Evolutionary conservation across 1,140 invertebrate species (phyloP).

Genomic region (Nephila pilipes): DNA sequence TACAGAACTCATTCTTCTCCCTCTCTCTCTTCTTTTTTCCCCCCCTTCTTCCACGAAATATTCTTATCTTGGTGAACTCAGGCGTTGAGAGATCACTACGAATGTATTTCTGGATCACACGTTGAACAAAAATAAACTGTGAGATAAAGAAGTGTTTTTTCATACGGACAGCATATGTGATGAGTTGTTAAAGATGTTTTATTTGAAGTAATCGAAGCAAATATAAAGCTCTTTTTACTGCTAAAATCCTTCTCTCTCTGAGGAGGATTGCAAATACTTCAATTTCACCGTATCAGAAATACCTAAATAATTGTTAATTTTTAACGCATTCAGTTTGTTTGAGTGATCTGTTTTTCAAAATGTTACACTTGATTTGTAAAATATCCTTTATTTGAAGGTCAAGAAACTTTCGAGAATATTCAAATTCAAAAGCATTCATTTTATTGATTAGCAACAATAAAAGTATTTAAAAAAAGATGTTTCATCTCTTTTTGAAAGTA

Average conservation of each 20-base stretch:
- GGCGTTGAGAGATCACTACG: background rate
- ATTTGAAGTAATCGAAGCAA: background rate
- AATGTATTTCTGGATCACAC: constrained; percentile 24
- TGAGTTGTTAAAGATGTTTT: background rate
- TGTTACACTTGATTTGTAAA: too few species aligned
- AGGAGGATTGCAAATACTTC: too few species aligned
- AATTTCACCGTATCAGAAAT: too few species aligned
- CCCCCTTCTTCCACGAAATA: background rate
- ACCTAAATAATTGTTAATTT: too few species aligned
- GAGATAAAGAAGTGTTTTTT: background rate
- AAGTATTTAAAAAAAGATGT: too few species aligned
- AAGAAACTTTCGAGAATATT: too few species aligned
- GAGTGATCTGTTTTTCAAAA: too few species aligned
- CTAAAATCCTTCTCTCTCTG: background rate
- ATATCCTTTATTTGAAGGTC: too few species aligned
- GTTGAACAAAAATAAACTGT: background rate
- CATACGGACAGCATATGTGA: background rate
- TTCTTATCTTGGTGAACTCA: background rate
- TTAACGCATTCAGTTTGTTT: too few species aligned
- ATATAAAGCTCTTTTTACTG: background rate
- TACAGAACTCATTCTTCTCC: background rate
- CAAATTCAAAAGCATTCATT: too few species aligned
- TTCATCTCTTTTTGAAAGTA: too few species aligned
- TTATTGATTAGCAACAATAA: too few species aligned
- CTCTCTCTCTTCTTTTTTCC: background rate